phyloP scores from a whole-genome alignment of 2,113 vertebrate species.

The Colinus virginianus region DNA sequence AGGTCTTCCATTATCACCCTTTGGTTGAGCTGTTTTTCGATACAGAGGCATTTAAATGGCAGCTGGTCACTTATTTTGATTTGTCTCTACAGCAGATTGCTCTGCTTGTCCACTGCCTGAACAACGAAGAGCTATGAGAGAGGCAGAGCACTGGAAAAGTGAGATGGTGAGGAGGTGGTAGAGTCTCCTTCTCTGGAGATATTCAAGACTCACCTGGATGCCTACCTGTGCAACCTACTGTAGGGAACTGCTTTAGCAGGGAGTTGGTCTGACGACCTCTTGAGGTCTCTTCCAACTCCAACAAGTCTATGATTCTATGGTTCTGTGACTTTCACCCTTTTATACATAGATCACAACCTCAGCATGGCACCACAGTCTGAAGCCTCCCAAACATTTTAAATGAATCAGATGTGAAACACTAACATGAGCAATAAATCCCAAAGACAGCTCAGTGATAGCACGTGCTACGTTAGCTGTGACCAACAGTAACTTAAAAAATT shows the following conservation, averaged over 20 bases:
- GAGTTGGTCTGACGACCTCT: too few species aligned
- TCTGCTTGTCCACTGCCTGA: not conserved
- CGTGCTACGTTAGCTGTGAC: constrained; percentile 70
- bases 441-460: constrained; percentile 70
- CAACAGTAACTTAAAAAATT: constrained; percentile 69
- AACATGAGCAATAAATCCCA: constrained; percentile 68
- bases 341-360: constrained; percentile 33
- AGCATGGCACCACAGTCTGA: not conserved
- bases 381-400: constrained; percentile 53
- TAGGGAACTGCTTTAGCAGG: too few species aligned
- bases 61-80: not conserved
- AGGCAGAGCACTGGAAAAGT: too few species aligned
- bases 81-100: not conserved
- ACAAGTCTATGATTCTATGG: too few species aligned
- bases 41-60: not conserved
- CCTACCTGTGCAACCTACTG: too few species aligned
- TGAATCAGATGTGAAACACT: constrained; percentile 61
- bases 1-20: not conserved
- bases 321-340: not conserved
- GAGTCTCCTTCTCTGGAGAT: too few species aligned
- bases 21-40: not conserved
- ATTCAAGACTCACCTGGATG: too few species aligned
- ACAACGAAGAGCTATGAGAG: not conserved
- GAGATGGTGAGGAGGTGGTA: too few species aligned
- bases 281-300: too few species aligned